phyloP scores from a whole-genome alignment of 2,113 vertebrate species.

The Amia ocellicauda region DNA sequence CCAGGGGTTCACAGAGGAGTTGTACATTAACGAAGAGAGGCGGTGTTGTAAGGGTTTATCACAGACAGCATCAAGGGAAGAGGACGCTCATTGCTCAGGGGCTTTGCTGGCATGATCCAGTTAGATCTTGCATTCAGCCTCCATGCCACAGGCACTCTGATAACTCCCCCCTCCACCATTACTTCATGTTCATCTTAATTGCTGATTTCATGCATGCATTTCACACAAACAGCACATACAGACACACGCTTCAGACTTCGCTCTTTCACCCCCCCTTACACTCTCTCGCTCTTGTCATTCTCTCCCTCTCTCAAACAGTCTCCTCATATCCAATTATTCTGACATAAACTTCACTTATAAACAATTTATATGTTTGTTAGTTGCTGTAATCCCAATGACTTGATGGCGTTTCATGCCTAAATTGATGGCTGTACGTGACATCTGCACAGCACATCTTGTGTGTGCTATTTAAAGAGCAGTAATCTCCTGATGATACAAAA shows the following conservation, averaged over 20 bases:
- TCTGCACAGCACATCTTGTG: background rate
- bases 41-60: too few relatives aligned
- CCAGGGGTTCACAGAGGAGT: too few relatives aligned
- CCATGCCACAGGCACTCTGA: background rate
- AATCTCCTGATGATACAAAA: too few relatives aligned
- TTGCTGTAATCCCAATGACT: background rate
- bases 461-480: background rate
- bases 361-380: background rate
- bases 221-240: conserved; percentile 16
- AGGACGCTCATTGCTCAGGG: background rate
- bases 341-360: background rate
- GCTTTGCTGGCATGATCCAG: background rate
- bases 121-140: conserved; percentile 1
- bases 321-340: background rate
- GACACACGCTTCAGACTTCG: conserved; percentile 25
- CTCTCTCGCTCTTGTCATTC: conserved; percentile 45
- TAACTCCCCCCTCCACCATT: background rate
- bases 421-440: background rate
- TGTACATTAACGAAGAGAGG: too few relatives aligned
- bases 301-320: background rate
- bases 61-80: too few relatives aligned
- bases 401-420: background rate
- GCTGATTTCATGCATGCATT: conserved; percentile 5
- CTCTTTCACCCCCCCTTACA: conserved; percentile 35
- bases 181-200: conserved; percentile 8